A percentile compares a stretch with the other conserved stretches of the same genome.
phyloP scores from a whole-genome alignment of 2,113 vertebrate genomes.

The Mesitornis unicolor region DNA sequence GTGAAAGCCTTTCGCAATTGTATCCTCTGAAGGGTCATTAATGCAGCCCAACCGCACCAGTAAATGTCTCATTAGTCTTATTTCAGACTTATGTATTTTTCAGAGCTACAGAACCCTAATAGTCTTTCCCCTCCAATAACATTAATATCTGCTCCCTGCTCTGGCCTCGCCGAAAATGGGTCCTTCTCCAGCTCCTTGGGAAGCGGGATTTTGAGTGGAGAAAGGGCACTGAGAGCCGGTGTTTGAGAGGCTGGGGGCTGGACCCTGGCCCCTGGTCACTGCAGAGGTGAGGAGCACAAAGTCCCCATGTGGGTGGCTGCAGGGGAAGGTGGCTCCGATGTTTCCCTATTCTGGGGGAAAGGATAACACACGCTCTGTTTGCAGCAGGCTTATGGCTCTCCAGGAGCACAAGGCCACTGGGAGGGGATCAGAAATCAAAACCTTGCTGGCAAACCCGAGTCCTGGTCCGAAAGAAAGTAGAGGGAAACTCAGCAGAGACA shows the following conservation, averaged over 20 bases:
- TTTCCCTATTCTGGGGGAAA: neutral
- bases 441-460: neutral
- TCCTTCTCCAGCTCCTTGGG: neutral
- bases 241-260: accelerated
- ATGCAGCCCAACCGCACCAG: slow-evolving; percentile 70
- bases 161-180: neutral
- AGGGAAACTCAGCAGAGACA: neutral
- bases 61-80: slow-evolving; percentile 80
- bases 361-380: neutral
- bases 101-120: slow-evolving; percentile 72
- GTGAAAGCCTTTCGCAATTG: slow-evolving; percentile 73
- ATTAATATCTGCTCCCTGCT: slow-evolving; percentile 56
- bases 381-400: neutral
- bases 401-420: neutral
- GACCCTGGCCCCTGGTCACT: neutral
- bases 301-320: neutral
- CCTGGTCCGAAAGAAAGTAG: neutral
- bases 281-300: accelerated
- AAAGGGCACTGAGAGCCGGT: accelerated
- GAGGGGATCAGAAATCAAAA: neutral
- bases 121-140: slow-evolving; percentile 32
- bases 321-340: neutral
- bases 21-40: slow-evolving; percentile 77
- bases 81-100: slow-evolving; percentile 76
- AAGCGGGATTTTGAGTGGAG: neutral